Percentiles rank a stretch among this genome's conserved stretches.
phyloP scores from a whole-genome alignment of 2,797 vertebrate genomes.

The Lagocephalus sceleratus region DNA sequence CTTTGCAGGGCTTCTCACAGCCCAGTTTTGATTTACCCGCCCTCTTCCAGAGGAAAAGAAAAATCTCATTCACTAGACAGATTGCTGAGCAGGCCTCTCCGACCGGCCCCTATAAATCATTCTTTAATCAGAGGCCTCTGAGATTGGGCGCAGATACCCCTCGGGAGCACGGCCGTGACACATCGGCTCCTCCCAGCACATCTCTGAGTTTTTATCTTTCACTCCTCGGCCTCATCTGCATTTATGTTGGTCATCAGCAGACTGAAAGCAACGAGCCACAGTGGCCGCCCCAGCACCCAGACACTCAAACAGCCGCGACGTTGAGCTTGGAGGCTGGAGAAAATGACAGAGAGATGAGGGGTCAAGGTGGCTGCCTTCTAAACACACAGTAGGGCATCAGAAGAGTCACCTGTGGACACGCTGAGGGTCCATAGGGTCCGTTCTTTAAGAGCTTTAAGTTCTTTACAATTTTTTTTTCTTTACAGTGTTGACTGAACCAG shows the following conservation, averaged over 20 bases:
- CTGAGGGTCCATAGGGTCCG: no score
- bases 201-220: slow-evolving; percentile 58
- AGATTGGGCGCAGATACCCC: slow-evolving; percentile 63
- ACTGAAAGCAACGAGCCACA: slow-evolving; percentile 51
- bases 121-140: slow-evolving; percentile 79
- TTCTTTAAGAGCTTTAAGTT: no score
- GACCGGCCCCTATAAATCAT: slow-evolving; percentile 76
- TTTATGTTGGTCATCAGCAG: slow-evolving; percentile 54
- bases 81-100: slow-evolving; percentile 75
- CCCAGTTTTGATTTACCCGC: slow-evolving; percentile 80
- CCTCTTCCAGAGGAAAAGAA: slow-evolving; percentile 75
- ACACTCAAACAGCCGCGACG: slow-evolving; percentile 2
- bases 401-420: no score
- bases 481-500: no score
- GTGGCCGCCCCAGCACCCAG: slow-evolving; percentile 7
- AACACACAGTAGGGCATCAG: neutral
- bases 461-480: no score
- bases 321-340: neutral
- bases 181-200: slow-evolving; percentile 60
- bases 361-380: neutral
- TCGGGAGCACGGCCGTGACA: slow-evolving; percentile 65
- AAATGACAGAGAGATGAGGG: neutral
- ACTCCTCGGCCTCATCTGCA: slow-evolving; percentile 56
- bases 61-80: slow-evolving; percentile 80
- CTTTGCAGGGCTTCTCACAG: slow-evolving; percentile 56